Base-by-base conservation (phyloP, 37 sponge, comb jelly and placozoan species). In the Chondrosia reniformis region DNA sequence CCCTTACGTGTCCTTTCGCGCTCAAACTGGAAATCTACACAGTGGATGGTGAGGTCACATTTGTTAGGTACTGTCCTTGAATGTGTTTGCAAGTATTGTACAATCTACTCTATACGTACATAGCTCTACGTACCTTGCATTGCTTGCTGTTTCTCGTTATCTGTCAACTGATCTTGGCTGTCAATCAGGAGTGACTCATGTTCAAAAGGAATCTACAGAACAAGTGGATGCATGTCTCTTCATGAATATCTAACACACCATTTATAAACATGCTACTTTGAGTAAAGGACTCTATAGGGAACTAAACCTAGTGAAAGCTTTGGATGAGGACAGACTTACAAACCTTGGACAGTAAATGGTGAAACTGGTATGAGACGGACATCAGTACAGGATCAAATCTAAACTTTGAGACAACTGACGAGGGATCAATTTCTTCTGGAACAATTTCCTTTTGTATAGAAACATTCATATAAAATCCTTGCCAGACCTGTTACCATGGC, bases 121-220 rank as follows among this genome's bases (percentile, higher is more conserved):
- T n/a, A n/a, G n/a, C n/a, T n/a, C n/a, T n/a, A n/a, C n/a, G n/a
- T n/a, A 83, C 84, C 84, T 83, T 80, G 45, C 37, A 64, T 81
- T 17, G 84, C 84, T 45, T 80, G n/a, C 46, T 30, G 6, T 80
- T 83, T 78, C 78, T 83, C 84, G 17, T 6, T 58, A 28, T 67
- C 59, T 30, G 64, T 80, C 46, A 83, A 67, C 41, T 90, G 78
- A 2, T 94, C 83, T 6, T 42, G 79, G 67, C 78, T 79, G 49
- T 90, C 92, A 19, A 91, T 24, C n/a, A 90, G 80, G 41, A 93
- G 78, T 0, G 94, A 94, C 46, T 94, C 94, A 36, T 87, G 91
- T 55, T 91, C 85, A 67, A 94, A 87, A 2, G 94, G 94, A 15
- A 83, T 58, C 94, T 94, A 45, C 15, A 46, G 24, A 17, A 59